phyloP scores from a whole-genome alignment of 2,888 invertebrate species.

The Ormia ochracea region DNA sequence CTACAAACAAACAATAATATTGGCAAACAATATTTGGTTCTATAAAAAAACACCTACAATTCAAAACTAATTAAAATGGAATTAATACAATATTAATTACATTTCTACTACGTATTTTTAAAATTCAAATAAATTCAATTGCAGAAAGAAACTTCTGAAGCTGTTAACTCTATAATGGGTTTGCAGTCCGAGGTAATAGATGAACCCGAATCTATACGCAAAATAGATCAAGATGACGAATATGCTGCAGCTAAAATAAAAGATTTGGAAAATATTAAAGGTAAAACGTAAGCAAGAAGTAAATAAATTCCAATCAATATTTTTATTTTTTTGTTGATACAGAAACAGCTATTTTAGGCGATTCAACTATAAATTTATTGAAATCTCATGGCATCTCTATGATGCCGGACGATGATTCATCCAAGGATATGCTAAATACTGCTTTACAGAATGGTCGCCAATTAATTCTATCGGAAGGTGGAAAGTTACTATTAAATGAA shows the following conservation, averaged over 20 bases:
- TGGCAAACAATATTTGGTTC: constrained; percentile 31
- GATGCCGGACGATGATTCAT: constrained; percentile 85
- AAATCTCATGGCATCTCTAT: constrained; percentile 92
- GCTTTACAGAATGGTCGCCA: constrained; percentile 92
- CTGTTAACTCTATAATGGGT: constrained; percentile 75
- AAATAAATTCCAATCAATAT: no score
- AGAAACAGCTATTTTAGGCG: constrained; percentile 71
- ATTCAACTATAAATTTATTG: constrained; percentile 80
- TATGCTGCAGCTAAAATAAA: constrained; percentile 63
- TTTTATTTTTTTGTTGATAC: no score
- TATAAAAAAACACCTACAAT: neutral
- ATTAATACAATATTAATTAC: no score
- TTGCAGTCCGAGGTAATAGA: constrained; percentile 55
- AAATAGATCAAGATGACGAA: constrained; percentile 64
- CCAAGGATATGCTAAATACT: constrained; percentile 83
- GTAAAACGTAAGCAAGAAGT: constrained; percentile 20
- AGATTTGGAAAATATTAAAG: constrained; percentile 66
- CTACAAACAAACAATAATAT: neutral
- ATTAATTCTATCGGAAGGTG: constrained; percentile 89
- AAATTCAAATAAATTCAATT: constrained; percentile 36
- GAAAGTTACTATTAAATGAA: constrained; percentile 84
- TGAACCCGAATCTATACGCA: constrained; percentile 63
- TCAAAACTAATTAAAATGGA: constrained; percentile 47
- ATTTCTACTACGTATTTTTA: neutral
- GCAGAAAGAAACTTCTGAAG: constrained; percentile 75